A percentile compares a stretch with the other conserved stretches of the same genome.
phyloP scores from a whole-genome alignment of 1,140 invertebrate species.

The Drosophila gunungcola region DNA sequence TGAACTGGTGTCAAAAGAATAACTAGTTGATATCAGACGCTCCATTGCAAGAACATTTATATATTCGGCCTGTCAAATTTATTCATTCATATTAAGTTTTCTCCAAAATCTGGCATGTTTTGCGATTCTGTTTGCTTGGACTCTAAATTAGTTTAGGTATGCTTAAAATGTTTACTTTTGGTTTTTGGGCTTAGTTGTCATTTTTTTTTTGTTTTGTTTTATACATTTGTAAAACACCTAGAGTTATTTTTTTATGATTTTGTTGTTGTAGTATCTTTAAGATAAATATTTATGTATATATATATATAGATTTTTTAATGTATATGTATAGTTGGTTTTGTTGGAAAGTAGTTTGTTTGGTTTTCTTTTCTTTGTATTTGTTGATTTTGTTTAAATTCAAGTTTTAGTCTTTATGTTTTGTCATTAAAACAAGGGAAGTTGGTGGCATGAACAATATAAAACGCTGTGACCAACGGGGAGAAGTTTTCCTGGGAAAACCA shows the following conservation, averaged over 20 bases:
- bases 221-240: conserved; percentile 77
- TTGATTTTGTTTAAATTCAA: conserved; percentile 70
- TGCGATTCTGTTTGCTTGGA: conserved; percentile 10
- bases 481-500: conserved; percentile 5
- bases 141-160: conserved; percentile 62
- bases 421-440: conserved; percentile 76
- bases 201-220: conserved; percentile 23
- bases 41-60: conserved; percentile 36
- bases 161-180: conserved; percentile 52
- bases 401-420: conserved; percentile 80
- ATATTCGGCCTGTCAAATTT: conserved; percentile 35
- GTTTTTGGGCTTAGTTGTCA: conserved; percentile 31
- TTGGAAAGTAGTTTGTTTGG: conserved; percentile 53
- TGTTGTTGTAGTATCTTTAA: conserved; percentile 57
- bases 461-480: conserved; percentile 17
- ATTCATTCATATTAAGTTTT: conserved; percentile 8
- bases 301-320: conserved; percentile 41
- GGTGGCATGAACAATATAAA: conserved; percentile 49
- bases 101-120: conserved; percentile 5
- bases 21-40: not conserved
- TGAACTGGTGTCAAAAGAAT: not conserved
- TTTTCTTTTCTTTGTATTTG: conserved; percentile 35
- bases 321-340: conserved; percentile 48
- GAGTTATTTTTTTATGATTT: conserved; percentile 49
- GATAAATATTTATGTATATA: conserved; percentile 53